Base-by-base conservation (phyloP, 2,888 invertebrate genomes). In the Ryuthela nishihirai region DNA sequence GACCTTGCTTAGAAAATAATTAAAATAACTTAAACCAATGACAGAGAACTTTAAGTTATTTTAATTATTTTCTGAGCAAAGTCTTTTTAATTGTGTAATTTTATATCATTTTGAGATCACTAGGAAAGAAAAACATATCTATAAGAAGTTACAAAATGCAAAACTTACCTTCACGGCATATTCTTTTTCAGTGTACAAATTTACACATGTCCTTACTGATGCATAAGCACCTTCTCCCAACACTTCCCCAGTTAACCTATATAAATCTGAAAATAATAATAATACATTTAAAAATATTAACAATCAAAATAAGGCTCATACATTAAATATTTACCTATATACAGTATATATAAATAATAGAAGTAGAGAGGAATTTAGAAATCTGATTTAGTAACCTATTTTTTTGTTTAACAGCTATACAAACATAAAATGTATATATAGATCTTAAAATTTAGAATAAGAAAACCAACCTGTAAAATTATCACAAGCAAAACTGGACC, bases 221-320 rank as follows among this genome's bases (percentile, higher is more conserved):
- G 94, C 95, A 77, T 94, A 95, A 55, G 97, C 94, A 67, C 98
- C 98, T 77, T 91, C 88, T 69, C 98, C 98, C 72, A 98, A 81
- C 70, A 93, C 85, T 78, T 97, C 95, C 63, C 94, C 94, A 59
- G 93, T 94, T 71, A 95, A 79, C 77, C 87, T 87, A 80, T 97
- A 98, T 71, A 94, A 81, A 79, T 97, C 97, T 93, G 79, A 67
- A 73, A 91, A 92, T 26, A 36, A 7, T 12, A 47, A 25, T 17
- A n/a, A n/a, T n/a, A 12, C 32, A 10, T 32, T 10, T 32, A n/a
- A 32, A n/a, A n/a, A n/a, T 12, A 32, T 32, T 32, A 32, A 32
- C 32, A 32, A 32, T 10, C n/a, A 32, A n/a, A 32, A n/a, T n/a
- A 10, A 12, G 10, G 10, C 32, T 32, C 32, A 12, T n/a, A 32